These are phyloP conservation scores for Xiphophorus couchianus DNA, from an alignment of 2,113 vertebrate species.

Conservation along the genomic window DNA sequence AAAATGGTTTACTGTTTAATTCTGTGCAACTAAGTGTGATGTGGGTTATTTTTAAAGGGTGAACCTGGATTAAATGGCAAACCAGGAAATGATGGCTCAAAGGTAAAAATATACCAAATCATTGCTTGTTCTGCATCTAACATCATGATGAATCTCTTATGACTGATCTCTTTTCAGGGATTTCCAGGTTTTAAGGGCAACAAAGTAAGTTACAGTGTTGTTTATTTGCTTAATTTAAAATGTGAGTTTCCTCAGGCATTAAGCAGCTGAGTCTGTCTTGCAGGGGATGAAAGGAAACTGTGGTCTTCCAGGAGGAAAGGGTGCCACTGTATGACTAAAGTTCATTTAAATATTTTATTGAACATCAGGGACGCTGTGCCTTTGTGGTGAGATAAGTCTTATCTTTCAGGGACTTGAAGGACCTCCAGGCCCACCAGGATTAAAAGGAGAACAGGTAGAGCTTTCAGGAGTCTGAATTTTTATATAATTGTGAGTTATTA, in stretches of 20 bases:
- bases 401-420: constrained; percentile 76
- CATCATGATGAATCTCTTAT: neutral
- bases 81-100: constrained; percentile 80
- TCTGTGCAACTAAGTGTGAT: neutral
- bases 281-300: constrained; percentile 88
- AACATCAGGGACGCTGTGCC: neutral
- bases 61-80: constrained; percentile 79
- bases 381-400: constrained; percentile 18
- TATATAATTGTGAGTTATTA: too few relatives aligned
- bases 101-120: constrained; percentile 69
- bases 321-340: constrained; percentile 80
- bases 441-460: constrained; percentile 83
- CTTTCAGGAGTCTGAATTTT: neutral
- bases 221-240: constrained; percentile 1
- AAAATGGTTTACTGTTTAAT: constrained; percentile 3
- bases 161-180: constrained; percentile 75
- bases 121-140: neutral
- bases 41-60: constrained; percentile 73
- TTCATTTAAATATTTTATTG: neutral
- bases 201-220: constrained; percentile 77
- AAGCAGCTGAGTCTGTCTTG: constrained; percentile 43
- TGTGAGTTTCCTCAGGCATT: neutral
- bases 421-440: constrained; percentile 77
- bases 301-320: constrained; percentile 86
- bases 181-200: constrained; percentile 85